A percentile compares a stretch with the other conserved stretches of the same genome.
These are phyloP conservation scores for Tupaia chinensis DNA, from an alignment of 2,113 vertebrate genomes.

Conservation along the genomic window DNA sequence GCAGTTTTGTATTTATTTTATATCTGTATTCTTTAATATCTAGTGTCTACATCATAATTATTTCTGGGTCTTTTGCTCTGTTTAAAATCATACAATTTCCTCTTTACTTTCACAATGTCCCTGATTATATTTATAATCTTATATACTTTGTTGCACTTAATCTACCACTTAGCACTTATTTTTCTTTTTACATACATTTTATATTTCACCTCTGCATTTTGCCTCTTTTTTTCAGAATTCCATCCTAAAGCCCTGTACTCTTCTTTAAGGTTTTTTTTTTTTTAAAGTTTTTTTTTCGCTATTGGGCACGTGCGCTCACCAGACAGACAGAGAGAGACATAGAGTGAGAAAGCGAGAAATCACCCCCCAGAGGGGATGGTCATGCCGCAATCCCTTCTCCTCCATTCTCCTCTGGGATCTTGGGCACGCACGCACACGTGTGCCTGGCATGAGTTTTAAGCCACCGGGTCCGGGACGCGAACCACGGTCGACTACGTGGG, in stretches of 20 bases:
- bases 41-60: neutral
- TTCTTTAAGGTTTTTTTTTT: neutral
- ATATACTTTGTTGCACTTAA: neutral
- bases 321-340: too few species aligned
- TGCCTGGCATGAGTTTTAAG: too few species aligned
- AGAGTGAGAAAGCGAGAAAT: too few species aligned
- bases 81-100: neutral
- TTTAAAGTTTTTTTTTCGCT: too few species aligned
- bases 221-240: neutral
- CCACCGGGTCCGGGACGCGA: too few species aligned
- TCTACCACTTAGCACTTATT: neutral
- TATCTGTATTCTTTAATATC: neutral
- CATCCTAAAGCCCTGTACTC: neutral
- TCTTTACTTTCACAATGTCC: neutral
- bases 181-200: neutral
- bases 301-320: too few species aligned
- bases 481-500: too few species aligned
- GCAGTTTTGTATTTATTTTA: neutral
- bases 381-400: too few species aligned
- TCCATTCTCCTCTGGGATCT: too few species aligned
- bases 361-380: too few species aligned
- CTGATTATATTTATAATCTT: neutral
- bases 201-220: neutral
- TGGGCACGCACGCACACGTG: too few species aligned
- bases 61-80: neutral